Evolutionary conservation across 2,113 vertebrate genomes (phyloP), one percentile per base, ranked within the genome.

Genomic region (Astur gentilis): DNA sequence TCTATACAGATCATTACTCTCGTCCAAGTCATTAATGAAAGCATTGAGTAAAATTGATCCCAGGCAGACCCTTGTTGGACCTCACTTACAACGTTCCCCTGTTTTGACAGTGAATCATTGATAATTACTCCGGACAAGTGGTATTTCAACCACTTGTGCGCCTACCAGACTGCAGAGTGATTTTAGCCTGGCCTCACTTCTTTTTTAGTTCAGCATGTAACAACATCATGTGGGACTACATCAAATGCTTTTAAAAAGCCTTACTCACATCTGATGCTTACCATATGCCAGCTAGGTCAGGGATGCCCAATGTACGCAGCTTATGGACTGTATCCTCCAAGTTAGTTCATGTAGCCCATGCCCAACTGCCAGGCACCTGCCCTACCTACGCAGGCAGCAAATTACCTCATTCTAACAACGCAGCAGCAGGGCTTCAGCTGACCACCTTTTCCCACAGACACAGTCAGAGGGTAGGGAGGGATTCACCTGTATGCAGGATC

Each of bases 31-130:
- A 71, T 84, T 97, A 96, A 78, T 78, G 88, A 87, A 94, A 87
- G 88, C 83, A 93, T 22, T 92, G 90, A 92, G 64, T 78, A 93
- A 96, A 93, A 81, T 64, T 92, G 90, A 94, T 95, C 93, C 86
- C 79, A 55, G 76, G 49, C 45, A 93, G 76, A 95, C 83, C 83
- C 44, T 38, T 84, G 72, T 21, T n/a, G 64, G 86, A 94, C 88
- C 90, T 94, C 92, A 90, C 75, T 96, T 90, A 88, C 20, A 86
- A 40, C 5, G 2, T 60, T 80, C 17, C 65, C 71, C 79, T 47
- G 8, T 20, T 83, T 66, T 96, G 76, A 93, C 92, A 96, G 83
- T 84, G 90, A 90, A 94, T 94, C 90, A 94, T 60, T 81, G 92
- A 66, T 93, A 94, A 95, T 94, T 95, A 90, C 80, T 78, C 69